Evolutionary conservation across 30 jellyfish, hydroid and myxozoan genomes (phyloP).

Genomic region (Catostylus mosaicus): DNA sequence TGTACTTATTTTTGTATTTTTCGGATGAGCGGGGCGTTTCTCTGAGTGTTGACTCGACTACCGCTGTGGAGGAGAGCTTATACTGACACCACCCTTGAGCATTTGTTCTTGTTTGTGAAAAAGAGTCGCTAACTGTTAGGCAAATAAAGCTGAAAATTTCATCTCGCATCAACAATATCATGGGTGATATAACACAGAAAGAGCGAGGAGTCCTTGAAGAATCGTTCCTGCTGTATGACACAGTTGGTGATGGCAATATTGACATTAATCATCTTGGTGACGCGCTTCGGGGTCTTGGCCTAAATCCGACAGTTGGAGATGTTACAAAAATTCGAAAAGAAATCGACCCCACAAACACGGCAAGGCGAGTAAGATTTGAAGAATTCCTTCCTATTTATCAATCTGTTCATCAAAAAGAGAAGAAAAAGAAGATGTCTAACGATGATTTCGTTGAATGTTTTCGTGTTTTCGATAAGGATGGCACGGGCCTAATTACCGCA

Average conservation of each 20-base stretch:
- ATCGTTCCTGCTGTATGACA: conserved; percentile 88
- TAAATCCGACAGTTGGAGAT: conserved; percentile 94
- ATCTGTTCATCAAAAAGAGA: conserved; percentile 73
- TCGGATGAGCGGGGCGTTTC: background rate
- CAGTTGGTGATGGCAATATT: conserved; percentile 92
- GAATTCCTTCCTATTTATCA: conserved; percentile 92
- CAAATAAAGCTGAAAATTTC: background rate
- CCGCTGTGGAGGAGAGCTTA: conserved; percentile 34
- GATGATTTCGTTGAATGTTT: conserved; percentile 95
- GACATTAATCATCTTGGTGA: conserved; percentile 87
- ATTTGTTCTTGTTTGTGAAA: background rate
- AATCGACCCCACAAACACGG: conserved; percentile 78
- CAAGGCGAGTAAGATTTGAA: conserved; percentile 87
- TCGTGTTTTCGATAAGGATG: conserved; percentile 97
- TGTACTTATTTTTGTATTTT: no score
- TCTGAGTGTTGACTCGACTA: background rate
- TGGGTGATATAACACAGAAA: conserved; percentile 90
- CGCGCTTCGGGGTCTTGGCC: conserved; percentile 97
- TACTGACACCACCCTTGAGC: conserved; percentile 10
- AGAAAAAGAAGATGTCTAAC: conserved; percentile 63
- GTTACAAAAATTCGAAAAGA: conserved; percentile 83
- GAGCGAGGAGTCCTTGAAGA: conserved; percentile 90
- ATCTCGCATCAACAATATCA: conserved; percentile 1
- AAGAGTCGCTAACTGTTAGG: conserved; percentile 2
- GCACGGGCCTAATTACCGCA: conserved; percentile 91